Base-by-base conservation (phyloP, 2,113 vertebrate genomes). In the Labeo catla region DNA sequence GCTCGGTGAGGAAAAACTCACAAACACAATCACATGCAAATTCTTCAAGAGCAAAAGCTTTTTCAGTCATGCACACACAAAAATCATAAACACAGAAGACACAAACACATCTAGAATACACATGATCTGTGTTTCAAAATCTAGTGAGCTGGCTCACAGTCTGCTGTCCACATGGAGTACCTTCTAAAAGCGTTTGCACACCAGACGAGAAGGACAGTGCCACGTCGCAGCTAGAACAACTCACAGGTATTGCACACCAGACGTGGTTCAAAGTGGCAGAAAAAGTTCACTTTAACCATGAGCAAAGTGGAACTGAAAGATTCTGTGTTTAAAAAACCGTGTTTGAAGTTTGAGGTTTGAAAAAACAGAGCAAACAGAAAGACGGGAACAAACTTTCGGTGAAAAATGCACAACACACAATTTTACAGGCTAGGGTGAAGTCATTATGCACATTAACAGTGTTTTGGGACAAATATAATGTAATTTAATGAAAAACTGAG, bases 1-100 rank as follows among this genome's bases (percentile, higher is more conserved):
- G 45, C 36, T 81, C 45, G 70, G 7, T 76, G 15, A 45, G 13
- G 4, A 54, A 49, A 63, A 81, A 57, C 36, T 59, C n/a, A 34
- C 9, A 43, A 49, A 76, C 47, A 85, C 49, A 54, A 57, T 28
- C 45, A 74, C 45, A 49, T 49, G 45, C 72, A 74, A 74, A 74
- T 47, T 74, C 43, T 47, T 74, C 43, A 47, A 11, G n/a, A 74
- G 45, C 10, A 74, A 49, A 47, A 21, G 9, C 10, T 45, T 45
- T 36, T 36, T 77, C 28, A 34, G 49, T 34, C 19, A 59, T 39
- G 16, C 15, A 49, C 34, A 6, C 65, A 39, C 52, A 39, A 59
- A 65, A 59, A 63, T 81, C 76, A 28, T 45, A 84, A 12, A 36
- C 13, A 61, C 47, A 39, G 21, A 45, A 1, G 6, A 7, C 6